Percentiles rank a stretch among this genome's conserved stretches.
phyloP scores from a whole-genome alignment of 2,797 vertebrate species.

The Rhinichthys osculus region DNA sequence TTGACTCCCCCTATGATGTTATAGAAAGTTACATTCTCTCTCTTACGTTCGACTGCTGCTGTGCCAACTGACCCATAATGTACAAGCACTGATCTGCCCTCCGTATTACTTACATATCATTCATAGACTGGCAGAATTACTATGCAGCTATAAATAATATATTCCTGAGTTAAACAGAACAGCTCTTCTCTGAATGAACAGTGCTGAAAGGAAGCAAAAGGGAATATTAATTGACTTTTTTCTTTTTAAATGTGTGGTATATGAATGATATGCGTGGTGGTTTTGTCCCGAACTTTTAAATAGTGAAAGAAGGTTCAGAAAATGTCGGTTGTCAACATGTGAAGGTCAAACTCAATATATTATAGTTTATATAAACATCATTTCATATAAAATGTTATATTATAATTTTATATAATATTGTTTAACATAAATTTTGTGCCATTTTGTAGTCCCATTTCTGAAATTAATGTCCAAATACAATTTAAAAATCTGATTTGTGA shows the following conservation, averaged over 20 bases:
- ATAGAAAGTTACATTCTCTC: constrained; percentile 30
- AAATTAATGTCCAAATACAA: background rate
- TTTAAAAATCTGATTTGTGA: background rate
- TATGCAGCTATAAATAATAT: constrained; percentile 33
- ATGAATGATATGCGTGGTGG: background rate
- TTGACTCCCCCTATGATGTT: background rate
- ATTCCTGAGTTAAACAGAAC: background rate
- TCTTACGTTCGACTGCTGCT: background rate
- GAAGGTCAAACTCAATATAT: background rate
- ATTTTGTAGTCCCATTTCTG: background rate
- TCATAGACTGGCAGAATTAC: constrained; percentile 21
- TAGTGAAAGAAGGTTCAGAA: background rate
- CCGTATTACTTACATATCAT: constrained; percentile 30
- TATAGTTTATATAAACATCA: background rate
- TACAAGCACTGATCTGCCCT: constrained; percentile 4
- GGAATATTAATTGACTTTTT: constrained; percentile 1
- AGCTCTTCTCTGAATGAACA: background rate
- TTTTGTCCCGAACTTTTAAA: background rate
- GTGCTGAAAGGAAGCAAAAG: constrained; percentile 1
- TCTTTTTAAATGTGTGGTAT: background rate
- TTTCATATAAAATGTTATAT: background rate
- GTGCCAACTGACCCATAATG: constrained; percentile 12
- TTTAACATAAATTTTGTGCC: background rate
- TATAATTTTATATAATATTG: background rate
- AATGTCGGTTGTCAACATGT: background rate